Evolutionary conservation across 1,140 invertebrate species (phyloP), one percentile per base, ranked within the genome.

Genomic region (Eumaeus atala): DNA sequence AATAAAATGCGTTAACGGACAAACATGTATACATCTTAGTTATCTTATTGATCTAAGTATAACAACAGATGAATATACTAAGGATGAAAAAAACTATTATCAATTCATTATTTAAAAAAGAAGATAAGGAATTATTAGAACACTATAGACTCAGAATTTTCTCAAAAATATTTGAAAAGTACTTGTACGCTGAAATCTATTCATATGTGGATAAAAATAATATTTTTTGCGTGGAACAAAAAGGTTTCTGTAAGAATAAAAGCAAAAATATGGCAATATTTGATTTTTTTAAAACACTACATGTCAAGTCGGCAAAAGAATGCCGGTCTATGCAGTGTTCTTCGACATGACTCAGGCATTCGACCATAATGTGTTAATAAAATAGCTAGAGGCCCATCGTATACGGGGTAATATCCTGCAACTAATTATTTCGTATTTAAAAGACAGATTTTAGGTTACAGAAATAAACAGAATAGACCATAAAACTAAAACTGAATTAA

Each of bases 261-360:
- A n/a, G n/a, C n/a, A n/a, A n/a, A n/a, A n/a, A n/a, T n/a, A n/a
- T n/a, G n/a, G n/a, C n/a, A n/a, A n/a, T n/a, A n/a, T n/a, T n/a
- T n/a, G n/a, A 11, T 9, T 1, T 36, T 36, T 9, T 36, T 36
- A 44, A 12, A 44, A 44, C 11, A 44, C 16, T 14, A 44, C 40
- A 44, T 14, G 16, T 44, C 40, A 44, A 44, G 40, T 44, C 8
- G 40, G 14, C 16, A 44, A 44, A 14, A 44, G 40, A 44, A 44
- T 11, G 16, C 40, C 40, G 10, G 40, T 44, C 1, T 44, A 12
- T n/a, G n/a, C n/a, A n/a, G n/a, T n/a, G n/a, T n/a, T n/a, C n/a
- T n/a, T n/a, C n/a, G n/a, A n/a, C n/a, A 44, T 44, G 40, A 44
- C 40, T 8, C 40, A 44, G 16, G 40, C 40, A n/a, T 44, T 44